Conservation (phyloP, 2,888 invertebrate genomes). For the Ophonus ardosiacus region DNA sequence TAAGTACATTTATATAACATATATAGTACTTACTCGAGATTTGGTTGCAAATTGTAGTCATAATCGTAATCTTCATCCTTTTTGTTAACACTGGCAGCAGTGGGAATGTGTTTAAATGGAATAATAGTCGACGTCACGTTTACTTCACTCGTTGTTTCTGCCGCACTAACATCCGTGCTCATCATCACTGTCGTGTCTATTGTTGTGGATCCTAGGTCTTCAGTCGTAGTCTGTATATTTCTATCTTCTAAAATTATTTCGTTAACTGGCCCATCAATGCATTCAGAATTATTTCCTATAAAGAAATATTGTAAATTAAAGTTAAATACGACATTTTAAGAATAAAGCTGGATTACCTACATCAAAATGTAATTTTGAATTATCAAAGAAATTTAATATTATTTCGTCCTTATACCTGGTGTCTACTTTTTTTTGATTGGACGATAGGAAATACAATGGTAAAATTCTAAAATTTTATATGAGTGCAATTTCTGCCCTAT, state of each 20-base stretch:
- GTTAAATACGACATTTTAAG: too few species aligned
- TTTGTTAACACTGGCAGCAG: constrained; percentile 77
- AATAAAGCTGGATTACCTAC: too few species aligned
- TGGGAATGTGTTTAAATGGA: constrained; percentile 69
- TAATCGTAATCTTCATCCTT: constrained; percentile 83
- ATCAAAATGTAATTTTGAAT: too few species aligned
- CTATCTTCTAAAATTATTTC: constrained; percentile 15
- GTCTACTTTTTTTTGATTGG: too few species aligned
- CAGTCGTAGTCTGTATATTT: constrained; percentile 2
- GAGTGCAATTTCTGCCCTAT: too few species aligned
- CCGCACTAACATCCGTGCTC: constrained; percentile 57
- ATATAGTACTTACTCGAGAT: constrained; percentile 80
- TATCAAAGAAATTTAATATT: too few species aligned
- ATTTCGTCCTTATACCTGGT: too few species aligned
- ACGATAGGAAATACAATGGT: too few species aligned
- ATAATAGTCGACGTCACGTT: constrained; percentile 66
- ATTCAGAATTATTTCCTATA: constrained; percentile 55
- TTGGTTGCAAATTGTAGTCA: constrained; percentile 87
- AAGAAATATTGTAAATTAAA: not conserved
- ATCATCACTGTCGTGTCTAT: not conserved
- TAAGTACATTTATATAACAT: not conserved
- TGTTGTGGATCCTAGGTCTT: not conserved
- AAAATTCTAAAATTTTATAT: too few species aligned
- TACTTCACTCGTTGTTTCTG: constrained; percentile 67
- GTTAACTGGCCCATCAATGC: not conserved